Conservation (phyloP, 2,797 vertebrate species). For the Carduelis carduelis region DNA sequence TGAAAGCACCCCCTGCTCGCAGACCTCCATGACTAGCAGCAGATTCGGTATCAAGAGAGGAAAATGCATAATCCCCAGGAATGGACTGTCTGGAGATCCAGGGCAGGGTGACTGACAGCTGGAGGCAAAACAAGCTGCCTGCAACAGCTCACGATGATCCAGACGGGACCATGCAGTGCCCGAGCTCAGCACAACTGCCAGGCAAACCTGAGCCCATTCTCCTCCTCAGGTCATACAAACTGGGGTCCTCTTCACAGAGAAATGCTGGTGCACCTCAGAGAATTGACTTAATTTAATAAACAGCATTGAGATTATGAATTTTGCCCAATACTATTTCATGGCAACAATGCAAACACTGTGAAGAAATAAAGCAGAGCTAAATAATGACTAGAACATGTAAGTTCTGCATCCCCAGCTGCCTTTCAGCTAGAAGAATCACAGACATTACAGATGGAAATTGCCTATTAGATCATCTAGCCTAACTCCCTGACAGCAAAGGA, state of each 20-base stretch:
- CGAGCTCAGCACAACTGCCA: not conserved
- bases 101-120: not conserved
- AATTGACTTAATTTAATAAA: not conserved
- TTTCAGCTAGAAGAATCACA: conserved; percentile 42
- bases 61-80: not conserved
- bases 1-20: not conserved
- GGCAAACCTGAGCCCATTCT: not conserved
- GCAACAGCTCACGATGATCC: not conserved
- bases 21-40: not conserved
- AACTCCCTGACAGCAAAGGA: conserved; percentile 24
- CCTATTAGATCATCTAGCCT: conserved; percentile 42
- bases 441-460: conserved; percentile 8
- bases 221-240: not conserved
- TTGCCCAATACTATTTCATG: not conserved
- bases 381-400: conserved; percentile 17
- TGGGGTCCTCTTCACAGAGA: not conserved
- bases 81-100: not conserved
- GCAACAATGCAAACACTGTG: not conserved
- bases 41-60: not conserved
- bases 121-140: not conserved
- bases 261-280: not conserved
- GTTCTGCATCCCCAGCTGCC: not conserved
- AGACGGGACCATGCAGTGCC: accelerated
- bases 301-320: not conserved
- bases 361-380: conserved; percentile 35